Conservation (phyloP, 2,797 vertebrate species). For the Malacoctenus gilli region DNA sequence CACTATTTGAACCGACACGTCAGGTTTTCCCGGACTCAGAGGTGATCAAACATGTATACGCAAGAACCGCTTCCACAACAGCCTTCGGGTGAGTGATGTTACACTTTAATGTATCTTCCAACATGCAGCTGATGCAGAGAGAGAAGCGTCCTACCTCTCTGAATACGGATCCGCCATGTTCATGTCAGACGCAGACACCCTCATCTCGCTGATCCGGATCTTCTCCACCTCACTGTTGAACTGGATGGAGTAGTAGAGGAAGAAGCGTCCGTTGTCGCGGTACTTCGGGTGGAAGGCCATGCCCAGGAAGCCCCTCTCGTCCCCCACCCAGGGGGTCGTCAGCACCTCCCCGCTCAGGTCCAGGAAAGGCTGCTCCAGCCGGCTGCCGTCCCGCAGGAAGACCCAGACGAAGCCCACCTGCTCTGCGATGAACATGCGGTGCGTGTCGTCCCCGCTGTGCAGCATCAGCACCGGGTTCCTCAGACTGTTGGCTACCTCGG, state of each 20-base stretch:
- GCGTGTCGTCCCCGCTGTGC: conserved; percentile 81
- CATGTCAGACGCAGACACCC: conserved; percentile 79
- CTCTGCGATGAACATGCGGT: conserved; percentile 84
- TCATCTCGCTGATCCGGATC: conserved; percentile 86
- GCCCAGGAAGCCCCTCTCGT: conserved; percentile 88
- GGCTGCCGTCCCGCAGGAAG: conserved; percentile 81
- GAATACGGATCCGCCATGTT: conserved; percentile 83
- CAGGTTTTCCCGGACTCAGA: no score
- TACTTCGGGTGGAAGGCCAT: conserved; percentile 87
- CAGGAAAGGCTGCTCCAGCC: conserved; percentile 86
- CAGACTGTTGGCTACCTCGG: conserved; percentile 84
- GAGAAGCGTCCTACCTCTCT: conserved; percentile 85
- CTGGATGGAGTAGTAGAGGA: conserved; percentile 85
- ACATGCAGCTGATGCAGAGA: no score
- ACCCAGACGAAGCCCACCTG: conserved; percentile 88
- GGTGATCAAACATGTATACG: no score
- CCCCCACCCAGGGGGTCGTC: conserved; percentile 84
- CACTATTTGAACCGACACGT: no score
- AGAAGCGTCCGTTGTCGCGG: conserved; percentile 84
- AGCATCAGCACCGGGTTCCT: conserved; percentile 86
- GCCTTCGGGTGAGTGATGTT: no score
- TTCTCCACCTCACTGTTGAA: conserved; percentile 78
- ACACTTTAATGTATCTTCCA: no score
- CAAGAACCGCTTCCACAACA: no score
- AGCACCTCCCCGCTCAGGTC: conserved; percentile 83